Evolutionary conservation across 2,888 invertebrate species (phyloP).

Genomic region (Pheosia tremula): DNA sequence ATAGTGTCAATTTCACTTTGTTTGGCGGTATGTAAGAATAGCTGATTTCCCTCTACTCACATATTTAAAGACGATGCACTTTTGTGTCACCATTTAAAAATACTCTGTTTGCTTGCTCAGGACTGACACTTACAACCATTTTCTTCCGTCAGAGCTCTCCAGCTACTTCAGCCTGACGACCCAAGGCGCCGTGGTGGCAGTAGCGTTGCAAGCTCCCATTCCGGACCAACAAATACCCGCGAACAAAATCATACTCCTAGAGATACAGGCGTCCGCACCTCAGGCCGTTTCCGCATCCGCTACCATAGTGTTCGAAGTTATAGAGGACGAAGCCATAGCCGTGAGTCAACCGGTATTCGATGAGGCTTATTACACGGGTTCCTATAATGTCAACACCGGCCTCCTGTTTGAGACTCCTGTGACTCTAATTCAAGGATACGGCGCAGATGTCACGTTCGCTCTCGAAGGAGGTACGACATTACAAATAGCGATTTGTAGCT

Average conservation of each 20-base stretch:
- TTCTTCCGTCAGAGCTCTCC: conserved; percentile 25
- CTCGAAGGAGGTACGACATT: conserved; percentile 43
- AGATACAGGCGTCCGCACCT: conserved; percentile 42
- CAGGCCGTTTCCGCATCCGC: conserved; percentile 37
- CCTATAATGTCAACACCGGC: conserved; percentile 24
- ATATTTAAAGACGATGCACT: not conserved
- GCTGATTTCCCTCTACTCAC: not conserved
- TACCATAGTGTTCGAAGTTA: conserved; percentile 39
- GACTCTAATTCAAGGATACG: conserved; percentile 33
- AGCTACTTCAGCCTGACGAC: conserved; percentile 22
- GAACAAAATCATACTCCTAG: conserved; percentile 39
- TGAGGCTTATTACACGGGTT: conserved; percentile 42
- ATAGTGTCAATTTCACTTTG: conserved; percentile 6
- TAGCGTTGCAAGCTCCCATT: conserved; percentile 27
- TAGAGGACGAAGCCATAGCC: conserved; percentile 11
- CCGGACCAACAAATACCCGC: conserved; percentile 39
- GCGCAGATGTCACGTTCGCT: conserved; percentile 34
- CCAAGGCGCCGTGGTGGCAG: conserved; percentile 21
- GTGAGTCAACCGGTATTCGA: conserved; percentile 14
- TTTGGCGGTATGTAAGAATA: conserved; percentile 14
- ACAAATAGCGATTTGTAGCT: not conserved
- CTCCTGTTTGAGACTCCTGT: conserved; percentile 30
- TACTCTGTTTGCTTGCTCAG: too few relatives aligned
- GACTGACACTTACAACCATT: not conserved
- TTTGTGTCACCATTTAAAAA: too few relatives aligned